A percentile compares a stretch with the other conserved stretches of the same genome.
These are phyloP conservation scores for Teinopalpus imperialis DNA, from an alignment of 2,888 invertebrate genomes.

Conservation along the genomic window DNA sequence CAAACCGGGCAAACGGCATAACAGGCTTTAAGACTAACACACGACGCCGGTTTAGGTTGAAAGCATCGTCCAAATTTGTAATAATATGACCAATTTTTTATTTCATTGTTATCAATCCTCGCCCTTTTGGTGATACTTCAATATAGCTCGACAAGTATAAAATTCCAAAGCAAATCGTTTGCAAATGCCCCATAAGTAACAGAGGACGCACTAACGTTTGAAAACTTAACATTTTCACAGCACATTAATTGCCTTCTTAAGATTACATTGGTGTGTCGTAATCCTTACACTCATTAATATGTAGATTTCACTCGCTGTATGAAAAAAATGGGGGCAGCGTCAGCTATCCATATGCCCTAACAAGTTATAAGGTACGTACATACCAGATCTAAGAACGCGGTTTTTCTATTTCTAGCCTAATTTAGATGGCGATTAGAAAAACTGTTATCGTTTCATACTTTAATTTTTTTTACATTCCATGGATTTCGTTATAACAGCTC, in stretches of 20 bases:
- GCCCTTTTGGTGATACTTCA: background rate
- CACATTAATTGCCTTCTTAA: slow-evolving; percentile 29
- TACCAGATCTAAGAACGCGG: slow-evolving; percentile 15
- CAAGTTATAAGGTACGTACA: slow-evolving; percentile 5
- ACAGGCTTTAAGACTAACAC: slow-evolving; percentile 10
- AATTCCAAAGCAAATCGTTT: background rate
- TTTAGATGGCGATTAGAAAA: slow-evolving; percentile 12
- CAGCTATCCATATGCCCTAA: slow-evolving; percentile 16
- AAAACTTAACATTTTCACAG: slow-evolving; percentile 31
- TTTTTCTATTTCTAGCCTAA: slow-evolving; percentile 21
- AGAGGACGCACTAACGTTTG: slow-evolving; percentile 17
- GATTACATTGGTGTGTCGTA: slow-evolving; percentile 21
- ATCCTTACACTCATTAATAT: slow-evolving; percentile 34
- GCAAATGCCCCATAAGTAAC: slow-evolving; percentile 9
- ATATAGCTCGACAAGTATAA: slow-evolving; percentile 4
- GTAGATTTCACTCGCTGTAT: slow-evolving; percentile 19
- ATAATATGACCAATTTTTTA: slow-evolving; percentile 5
- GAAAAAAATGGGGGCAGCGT: slow-evolving; percentile 17
- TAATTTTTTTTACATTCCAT: slow-evolving; percentile 4
- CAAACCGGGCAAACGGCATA: background rate
- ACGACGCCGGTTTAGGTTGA: no score
- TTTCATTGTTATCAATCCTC: slow-evolving; percentile 3
- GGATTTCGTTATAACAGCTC: slow-evolving; percentile 4
- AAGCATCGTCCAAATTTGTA: no score
- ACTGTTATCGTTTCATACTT: slow-evolving; percentile 16